Percentiles rank a stretch among this genome's conserved stretches.
Conservation (phyloP, 2,113 vertebrate genomes). For the Dolichallabes microphthalmus region DNA sequence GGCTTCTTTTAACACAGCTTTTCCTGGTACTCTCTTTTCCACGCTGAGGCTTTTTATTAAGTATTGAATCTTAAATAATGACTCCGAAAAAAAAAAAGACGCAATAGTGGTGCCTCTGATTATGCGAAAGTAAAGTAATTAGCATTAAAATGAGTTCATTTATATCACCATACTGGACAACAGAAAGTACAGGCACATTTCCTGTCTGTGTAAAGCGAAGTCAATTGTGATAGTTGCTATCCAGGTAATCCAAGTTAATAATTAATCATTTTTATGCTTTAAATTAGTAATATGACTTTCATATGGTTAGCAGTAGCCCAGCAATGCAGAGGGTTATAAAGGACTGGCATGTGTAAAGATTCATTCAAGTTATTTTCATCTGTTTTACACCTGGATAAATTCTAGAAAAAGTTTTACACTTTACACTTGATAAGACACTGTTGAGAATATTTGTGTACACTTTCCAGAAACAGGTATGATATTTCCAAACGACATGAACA, state of each 20-base stretch:
- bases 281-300: neutral
- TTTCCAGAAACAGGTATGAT: neutral
- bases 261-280: neutral
- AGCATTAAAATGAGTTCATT: neutral
- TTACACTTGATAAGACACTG: no score
- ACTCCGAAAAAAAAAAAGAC: neutral
- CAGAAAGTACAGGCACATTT: neutral
- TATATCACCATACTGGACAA: neutral
- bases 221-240: neutral
- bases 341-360: neutral
- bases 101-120: neutral
- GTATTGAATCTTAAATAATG: neutral
- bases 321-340: neutral
- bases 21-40: neutral
- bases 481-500: neutral
- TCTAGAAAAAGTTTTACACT: neutral
- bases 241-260: neutral
- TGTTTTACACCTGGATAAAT: neutral
- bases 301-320: neutral
- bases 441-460: neutral
- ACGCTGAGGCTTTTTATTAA: neutral
- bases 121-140: neutral
- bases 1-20: slow-evolving; percentile 9
- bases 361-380: neutral
- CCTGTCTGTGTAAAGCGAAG: neutral